A percentile compares a stretch with the other conserved stretches of the same genome.
Conservation (phyloP, 2,797 vertebrate genomes). For the Parauchenoglanis punctatus region DNA sequence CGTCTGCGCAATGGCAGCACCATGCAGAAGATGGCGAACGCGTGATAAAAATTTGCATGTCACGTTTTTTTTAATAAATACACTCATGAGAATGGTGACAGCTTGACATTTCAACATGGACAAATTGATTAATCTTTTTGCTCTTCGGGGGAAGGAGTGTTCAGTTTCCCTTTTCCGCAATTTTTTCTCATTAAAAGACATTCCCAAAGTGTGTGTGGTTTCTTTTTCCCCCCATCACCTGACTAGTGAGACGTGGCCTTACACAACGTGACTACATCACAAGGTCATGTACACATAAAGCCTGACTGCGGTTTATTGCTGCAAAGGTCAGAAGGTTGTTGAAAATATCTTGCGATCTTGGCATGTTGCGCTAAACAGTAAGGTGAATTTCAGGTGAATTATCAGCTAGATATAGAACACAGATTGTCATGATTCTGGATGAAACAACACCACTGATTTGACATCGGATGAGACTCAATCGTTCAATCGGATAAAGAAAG, state of each 20-base stretch:
- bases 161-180: neutral
- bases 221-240: too few species aligned
- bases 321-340: conserved; percentile 21
- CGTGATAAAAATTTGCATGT: neutral
- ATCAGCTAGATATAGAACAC: neutral
- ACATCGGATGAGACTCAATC: neutral
- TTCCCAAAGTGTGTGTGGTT: neutral
- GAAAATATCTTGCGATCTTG: neutral
- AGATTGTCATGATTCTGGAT: neutral
- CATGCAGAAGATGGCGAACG: neutral
- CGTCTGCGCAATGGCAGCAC: neutral
- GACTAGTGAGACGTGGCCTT: neutral
- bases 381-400: neutral
- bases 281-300: conserved; percentile 10
- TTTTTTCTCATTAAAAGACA: neutral
- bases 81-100: neutral
- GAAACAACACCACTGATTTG: neutral
- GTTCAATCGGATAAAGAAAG: neutral
- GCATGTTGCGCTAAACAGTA: neutral
- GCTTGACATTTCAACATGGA: conserved; percentile 30
- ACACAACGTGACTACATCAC: neutral
- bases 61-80: neutral
- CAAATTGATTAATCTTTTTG: conserved; percentile 12
- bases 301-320: neutral
- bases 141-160: neutral